phyloP scores from a whole-genome alignment of 1,140 invertebrate species.

The Cepaea nemoralis region DNA sequence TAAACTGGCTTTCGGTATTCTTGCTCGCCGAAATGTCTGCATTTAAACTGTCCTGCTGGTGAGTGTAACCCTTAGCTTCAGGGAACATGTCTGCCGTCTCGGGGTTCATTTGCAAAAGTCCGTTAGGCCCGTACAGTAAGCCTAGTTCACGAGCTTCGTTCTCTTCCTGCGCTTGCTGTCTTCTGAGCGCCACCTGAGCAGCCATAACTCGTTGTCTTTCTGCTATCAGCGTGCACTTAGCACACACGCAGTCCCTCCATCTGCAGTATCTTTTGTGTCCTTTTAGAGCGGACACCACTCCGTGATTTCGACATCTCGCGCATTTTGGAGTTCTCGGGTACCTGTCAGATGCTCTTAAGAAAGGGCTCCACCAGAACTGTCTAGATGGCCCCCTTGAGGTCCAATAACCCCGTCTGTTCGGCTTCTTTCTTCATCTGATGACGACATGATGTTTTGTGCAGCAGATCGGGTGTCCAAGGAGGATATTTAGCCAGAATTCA shows the following conservation, averaged over 20 bases:
- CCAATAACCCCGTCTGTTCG: constrained; percentile 17
- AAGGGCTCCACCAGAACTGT: constrained; percentile 23
- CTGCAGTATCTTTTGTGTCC: constrained; percentile 95
- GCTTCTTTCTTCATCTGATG: constrained; percentile 50
- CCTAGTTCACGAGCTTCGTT: constrained; percentile 95
- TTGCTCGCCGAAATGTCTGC: background rate
- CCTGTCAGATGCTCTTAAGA: constrained; percentile 86
- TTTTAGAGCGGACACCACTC: constrained; percentile 92
- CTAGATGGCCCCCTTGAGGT: background rate
- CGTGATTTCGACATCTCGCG: constrained; percentile 94
- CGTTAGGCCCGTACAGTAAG: constrained; percentile 81
- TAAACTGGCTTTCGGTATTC: background rate
- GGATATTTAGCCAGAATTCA: too few relatives aligned
- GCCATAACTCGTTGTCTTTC: constrained; percentile 98
- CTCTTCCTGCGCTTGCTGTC: constrained; percentile 85
- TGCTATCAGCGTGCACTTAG: constrained; percentile 96
- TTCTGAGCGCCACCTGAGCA: constrained; percentile 79
- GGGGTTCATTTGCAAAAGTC: constrained; percentile 65
- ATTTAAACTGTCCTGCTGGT: background rate
- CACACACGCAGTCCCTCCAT: constrained; percentile 76
- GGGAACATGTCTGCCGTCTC: constrained; percentile 56
- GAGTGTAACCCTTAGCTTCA: constrained; percentile 44
- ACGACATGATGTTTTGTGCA: constrained; percentile 40
- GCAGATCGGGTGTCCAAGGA: too few relatives aligned
- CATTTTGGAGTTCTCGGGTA: constrained; percentile 94